Base-by-base conservation (phyloP, 2,797 vertebrate genomes). In the Myotis vivesi region DNA sequence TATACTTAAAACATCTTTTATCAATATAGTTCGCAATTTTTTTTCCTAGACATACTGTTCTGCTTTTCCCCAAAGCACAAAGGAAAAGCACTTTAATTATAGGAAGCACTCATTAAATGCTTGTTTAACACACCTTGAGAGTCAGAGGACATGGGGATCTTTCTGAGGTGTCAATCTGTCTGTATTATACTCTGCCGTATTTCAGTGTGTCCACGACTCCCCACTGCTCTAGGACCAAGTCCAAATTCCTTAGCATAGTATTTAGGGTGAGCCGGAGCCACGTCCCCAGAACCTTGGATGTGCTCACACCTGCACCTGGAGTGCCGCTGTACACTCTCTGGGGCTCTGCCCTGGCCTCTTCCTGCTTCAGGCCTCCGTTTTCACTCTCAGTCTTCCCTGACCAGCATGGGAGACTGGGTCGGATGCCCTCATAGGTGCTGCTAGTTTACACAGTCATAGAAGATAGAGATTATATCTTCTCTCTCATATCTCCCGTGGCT, bases 1-100 rank as follows among this genome's bases (percentile, higher is more conserved):
- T 94, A 97, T 81, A 28, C 53, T 89, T 96, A 87, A 91, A 72
- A 96, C 92, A 85, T 79, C 93, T 84, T 91, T 96, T 94, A 95
- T 28, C 87, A 94, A 85, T 73, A 73, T 30, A 94, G 20, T 95
- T 93, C 88, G 91, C 93, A 8, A n/a, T 95, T 93, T 95, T 94
- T 88, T 92, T 82, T 71, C 59, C 91, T 84, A 95, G 84, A 80
- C 41, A 68, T 87, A 68, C 92, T 64, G 59, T 94, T 71, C 5
- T 86, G 92, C 82, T 80, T 92, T 94, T 92, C 83, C 92, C 91
- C 62, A 89, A 81, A 87, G 36, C 19, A 44, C 41, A 51, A 91
- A 91, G 44, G 41, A 75, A 44, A 17, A 90, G 13, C 28, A 49
- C 85, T 88, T 64, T 73, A 72, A 72, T 95, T 73, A 11, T 25